These are phyloP conservation scores for Trachelus tabidus DNA, from an alignment of 2,888 invertebrate species.

Conservation along the genomic window DNA sequence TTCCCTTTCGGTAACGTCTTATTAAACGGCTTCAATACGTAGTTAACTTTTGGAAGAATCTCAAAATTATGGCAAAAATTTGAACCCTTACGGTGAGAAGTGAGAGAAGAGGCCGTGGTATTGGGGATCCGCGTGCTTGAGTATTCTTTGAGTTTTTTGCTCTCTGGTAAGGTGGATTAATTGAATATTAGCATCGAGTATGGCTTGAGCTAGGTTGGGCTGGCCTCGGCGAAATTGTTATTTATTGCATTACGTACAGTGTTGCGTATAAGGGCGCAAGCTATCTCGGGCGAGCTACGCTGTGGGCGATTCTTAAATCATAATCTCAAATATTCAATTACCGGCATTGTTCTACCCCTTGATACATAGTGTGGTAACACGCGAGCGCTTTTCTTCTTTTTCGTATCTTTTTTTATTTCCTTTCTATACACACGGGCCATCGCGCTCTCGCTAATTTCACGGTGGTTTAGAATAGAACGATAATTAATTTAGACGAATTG, in stretches of 20 bases:
- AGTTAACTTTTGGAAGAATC: not conserved
- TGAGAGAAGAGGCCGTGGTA: not conserved
- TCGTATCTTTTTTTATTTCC: not conserved
- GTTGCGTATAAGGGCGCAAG: not conserved
- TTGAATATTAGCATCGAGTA: not conserved
- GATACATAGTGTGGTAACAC: slow-evolving; percentile 46
- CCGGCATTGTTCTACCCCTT: slow-evolving; percentile 44
- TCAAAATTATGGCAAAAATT: not conserved
- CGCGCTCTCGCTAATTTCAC: slow-evolving; percentile 43
- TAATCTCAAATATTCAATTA: slow-evolving; percentile 53
- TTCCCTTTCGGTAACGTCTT: not conserved
- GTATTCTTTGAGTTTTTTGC: not conserved
- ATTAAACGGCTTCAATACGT: not conserved
- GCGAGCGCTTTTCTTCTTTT: slow-evolving; percentile 12
- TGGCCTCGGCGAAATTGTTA: not conserved
- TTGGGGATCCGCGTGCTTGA: not conserved
- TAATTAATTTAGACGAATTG: slow-evolving; percentile 45
- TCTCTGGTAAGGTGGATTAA: not conserved
- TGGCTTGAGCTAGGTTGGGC: not conserved
- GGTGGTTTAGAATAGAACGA: slow-evolving; percentile 38
- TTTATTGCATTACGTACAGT: slow-evolving; percentile 3
- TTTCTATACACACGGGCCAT: slow-evolving; percentile 17
- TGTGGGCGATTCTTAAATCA: slow-evolving; percentile 49
- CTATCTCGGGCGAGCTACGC: slow-evolving; percentile 14
- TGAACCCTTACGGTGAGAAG: not conserved